Evolutionary conservation across 2,888 invertebrate species (phyloP), one percentile per base, ranked within the genome.

Genomic region (Anthophora plumipes): DNA sequence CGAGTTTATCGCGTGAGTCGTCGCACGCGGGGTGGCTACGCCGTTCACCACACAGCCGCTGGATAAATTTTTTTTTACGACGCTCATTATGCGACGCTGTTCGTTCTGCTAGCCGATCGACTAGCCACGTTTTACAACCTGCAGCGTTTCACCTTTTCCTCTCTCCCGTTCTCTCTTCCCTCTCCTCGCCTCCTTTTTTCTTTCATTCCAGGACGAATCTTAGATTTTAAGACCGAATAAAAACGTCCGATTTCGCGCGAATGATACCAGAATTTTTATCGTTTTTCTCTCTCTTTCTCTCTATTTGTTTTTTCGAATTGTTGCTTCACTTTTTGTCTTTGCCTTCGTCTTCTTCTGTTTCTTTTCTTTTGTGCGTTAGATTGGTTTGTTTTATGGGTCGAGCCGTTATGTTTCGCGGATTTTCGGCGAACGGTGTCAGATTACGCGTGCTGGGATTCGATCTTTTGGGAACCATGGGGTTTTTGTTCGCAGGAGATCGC

Each of bases 41-140:
- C 50, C 50, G 61, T 20, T 70, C 43, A 39, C 25, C 22, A n/a
- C n/a, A n/a, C 12, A 77, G 80, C 79, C 76, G 73, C 77, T 67
- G 83, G 72, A 77, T 67, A 83, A 52, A 67, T 43, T 63, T 50
- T 64, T 37, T 64, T 78, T 78, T 77, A 69, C 63, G 41, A 70
- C 37, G 20, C 78, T 70, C 78, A 63, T 78, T 78, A 57, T 66
- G 68, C 68, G 68, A 60, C 25, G 31, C 31, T 31, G 69, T 46
- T 52, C 52, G 63, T 50, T 57, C 20, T 50, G 60, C 72, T 79
- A 74, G 75, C 77, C 77, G 77, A 83, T 85, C 78, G 76, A 52
- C 80, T 79, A 82, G 74, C 80, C 64, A 57, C 87, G 79, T 77
- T 85, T 86, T 86, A 87, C 78, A 81, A 41, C 74, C 31, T 31